Percentiles rank a stretch among this genome's conserved stretches.
phyloP scores from a whole-genome alignment of 2,113 vertebrate species.

The Zosterops hypoxanthus region DNA sequence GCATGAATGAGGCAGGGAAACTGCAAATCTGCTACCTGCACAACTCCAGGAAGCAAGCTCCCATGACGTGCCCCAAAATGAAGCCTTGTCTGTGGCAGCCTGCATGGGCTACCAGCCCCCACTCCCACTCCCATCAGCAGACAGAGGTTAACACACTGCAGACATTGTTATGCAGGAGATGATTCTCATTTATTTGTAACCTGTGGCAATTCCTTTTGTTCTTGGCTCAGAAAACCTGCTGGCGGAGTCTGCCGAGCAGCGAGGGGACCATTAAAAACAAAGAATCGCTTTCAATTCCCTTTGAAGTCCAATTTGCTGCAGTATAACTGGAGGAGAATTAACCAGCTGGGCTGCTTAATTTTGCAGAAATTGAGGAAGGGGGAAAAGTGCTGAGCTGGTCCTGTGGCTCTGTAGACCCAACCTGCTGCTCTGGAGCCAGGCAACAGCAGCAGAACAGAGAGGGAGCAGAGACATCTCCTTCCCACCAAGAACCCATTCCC shows the following conservation, averaged over 20 bases:
- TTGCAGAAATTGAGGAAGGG: conserved; percentile 24
- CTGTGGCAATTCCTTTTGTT: conserved; percentile 72
- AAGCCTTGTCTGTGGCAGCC: not conserved
- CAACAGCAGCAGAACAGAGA: not conserved
- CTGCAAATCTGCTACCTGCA: not conserved
- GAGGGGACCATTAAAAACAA: conserved; percentile 70
- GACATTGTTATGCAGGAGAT: conserved; percentile 66
- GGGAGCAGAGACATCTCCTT: not conserved
- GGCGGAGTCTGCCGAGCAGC: conserved; percentile 19
- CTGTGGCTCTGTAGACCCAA: not conserved
- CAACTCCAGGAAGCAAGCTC: not conserved
- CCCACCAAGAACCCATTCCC: not conserved
- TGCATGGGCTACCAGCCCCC: not conserved
- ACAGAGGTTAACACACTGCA: conserved; percentile 45
- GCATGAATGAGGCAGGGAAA: not conserved
- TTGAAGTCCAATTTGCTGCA: conserved; percentile 75
- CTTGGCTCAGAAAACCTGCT: conserved; percentile 65
- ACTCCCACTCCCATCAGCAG: not conserved
- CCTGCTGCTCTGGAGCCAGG: not conserved
- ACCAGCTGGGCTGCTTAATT: conserved; percentile 47
- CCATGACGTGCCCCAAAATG: not conserved
- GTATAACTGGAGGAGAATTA: conserved; percentile 62
- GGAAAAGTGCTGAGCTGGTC: not conserved
- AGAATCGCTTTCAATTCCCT: conserved; percentile 72
- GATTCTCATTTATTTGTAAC: conserved; percentile 75